phyloP scores from a whole-genome alignment of 2,113 vertebrate species.

The Vicugna pacos region DNA sequence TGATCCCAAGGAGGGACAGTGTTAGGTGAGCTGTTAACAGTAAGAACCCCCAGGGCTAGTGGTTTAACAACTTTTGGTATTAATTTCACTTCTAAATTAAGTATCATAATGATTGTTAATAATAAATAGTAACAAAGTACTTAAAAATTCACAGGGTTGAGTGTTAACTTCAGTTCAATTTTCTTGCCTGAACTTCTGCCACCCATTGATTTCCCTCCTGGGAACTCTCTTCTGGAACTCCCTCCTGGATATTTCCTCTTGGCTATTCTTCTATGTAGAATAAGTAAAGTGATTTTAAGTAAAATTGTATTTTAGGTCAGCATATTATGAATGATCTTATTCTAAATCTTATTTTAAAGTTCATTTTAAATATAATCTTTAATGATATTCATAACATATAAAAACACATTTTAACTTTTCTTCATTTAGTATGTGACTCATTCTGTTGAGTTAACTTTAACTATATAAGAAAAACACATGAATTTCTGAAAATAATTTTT shows the following conservation, averaged over 20 bases:
- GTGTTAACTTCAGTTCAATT: background rate
- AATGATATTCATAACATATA: constrained; percentile 7
- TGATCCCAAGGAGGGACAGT: background rate
- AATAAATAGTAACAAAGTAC: constrained; percentile 38
- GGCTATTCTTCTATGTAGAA: background rate
- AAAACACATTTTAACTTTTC: background rate
- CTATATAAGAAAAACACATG: background rate
- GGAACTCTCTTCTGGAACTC: background rate
- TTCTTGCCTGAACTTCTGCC: background rate
- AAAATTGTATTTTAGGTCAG: constrained; percentile 29
- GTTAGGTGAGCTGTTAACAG: background rate
- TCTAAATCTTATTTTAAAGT: constrained; percentile 40
- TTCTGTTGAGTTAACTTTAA: constrained; percentile 4
- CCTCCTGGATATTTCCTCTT: background rate
- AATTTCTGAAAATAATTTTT: background rate
- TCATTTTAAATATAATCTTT: constrained; percentile 16
- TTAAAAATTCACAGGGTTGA: background rate
- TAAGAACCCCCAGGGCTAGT: background rate
- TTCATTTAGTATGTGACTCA: background rate
- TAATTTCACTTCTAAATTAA: constrained; percentile 64
- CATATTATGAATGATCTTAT: background rate
- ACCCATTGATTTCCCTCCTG: background rate
- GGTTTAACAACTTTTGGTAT: constrained; percentile 60
- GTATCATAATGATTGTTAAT: constrained; percentile 21
- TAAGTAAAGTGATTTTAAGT: background rate